Evolutionary conservation across 2,888 invertebrate species (phyloP), one percentile per base, ranked within the genome.

Genomic region (Pyralis farinalis): DNA sequence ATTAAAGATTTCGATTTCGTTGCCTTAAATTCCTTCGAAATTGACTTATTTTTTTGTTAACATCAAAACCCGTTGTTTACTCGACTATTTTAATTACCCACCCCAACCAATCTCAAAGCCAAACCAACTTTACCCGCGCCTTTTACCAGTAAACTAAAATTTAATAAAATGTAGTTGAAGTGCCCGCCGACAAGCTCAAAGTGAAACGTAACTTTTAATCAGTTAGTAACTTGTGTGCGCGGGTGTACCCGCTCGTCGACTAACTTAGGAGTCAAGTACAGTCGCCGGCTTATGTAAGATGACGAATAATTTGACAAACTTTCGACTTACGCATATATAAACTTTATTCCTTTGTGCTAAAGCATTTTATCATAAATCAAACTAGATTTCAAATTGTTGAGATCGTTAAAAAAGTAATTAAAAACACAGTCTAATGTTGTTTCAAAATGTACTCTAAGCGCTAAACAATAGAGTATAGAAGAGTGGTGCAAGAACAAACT

Each of bases 231-330:
- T 58, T 69, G 42, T 63, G 60, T 12, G 1, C 39, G 8, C 48
- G 63, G 55, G 37, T 58, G 69, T 81, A 85, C 85, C 47, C 51
- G 81, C 78, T 72, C 69, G 69, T 77, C 77, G 62, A 73, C 72
- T 67, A 71, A 72, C 61, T 77, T 73, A 68, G 72, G 69, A 77
- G 81, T 85, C 81, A 78, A 82, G 83, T 77, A 82, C 78, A 77
- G 61, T 64, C 64, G 54, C 47, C 0, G 50, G 61, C 66, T 81
- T 81, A 77, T 72, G 71, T 75, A 79, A 38, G 16, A n/a, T n/a
- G n/a, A 16, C 16, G 16, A 3, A 16, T 16, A 16, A 16, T 16
- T 16, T 16, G 16, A 16, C 16, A 16, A 16, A 16, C 16, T 16
- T 16, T 3, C 4, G 4, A 16, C 2, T 16, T 16, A 16, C 28